Evolutionary conservation across 2,888 invertebrate species (phyloP), one percentile per base, ranked within the genome.

Genomic region (Brenthis ino): DNA sequence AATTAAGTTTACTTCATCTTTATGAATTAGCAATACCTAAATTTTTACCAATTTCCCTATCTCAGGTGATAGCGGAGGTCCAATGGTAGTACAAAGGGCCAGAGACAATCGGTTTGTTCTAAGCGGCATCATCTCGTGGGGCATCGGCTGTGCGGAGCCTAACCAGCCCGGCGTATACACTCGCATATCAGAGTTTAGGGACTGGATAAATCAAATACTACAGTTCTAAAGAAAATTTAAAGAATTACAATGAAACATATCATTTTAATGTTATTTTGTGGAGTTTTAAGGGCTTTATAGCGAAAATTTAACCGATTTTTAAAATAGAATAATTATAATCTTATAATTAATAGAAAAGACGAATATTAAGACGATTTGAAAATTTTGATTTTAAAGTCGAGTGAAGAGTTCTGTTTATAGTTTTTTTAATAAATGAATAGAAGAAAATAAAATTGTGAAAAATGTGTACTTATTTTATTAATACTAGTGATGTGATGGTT

Each of bases 111-210:
- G 97, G 64, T 98, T 97, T 94, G 94, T 97, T 13, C 94, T 98
- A 6, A 97, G 97, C 8, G 98, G 98, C 20, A 96, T 98, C 64
- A 98, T 98, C 70, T 97, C 97, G 12, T 98, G 98, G 98, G 98
- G 98, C 60, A 95, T 95, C 65, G 98, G 98, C 8, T 98, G 98
- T 80, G 97, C 97, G 11, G 97, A 97, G 81, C 97, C 97, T 14
- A 97, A 97, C 88, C 97, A 97, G 82, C 97, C 97, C 0, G 98
- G 98, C 5, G 98, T 98, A 57, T 98, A 98, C 86, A 98, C 98
- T 3, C 94, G 98, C 79, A 98, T 98, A 82, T 97, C 98, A 12
- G 97, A 97, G 84, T 98, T 98, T 89, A 94, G 96, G 76, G 97
- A 98, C 81, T 98, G 98, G 98, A 98, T 98, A 82, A 97, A 98